Conservation (phyloP, 2,113 vertebrate species). For the Corydoras sp. region DNA sequence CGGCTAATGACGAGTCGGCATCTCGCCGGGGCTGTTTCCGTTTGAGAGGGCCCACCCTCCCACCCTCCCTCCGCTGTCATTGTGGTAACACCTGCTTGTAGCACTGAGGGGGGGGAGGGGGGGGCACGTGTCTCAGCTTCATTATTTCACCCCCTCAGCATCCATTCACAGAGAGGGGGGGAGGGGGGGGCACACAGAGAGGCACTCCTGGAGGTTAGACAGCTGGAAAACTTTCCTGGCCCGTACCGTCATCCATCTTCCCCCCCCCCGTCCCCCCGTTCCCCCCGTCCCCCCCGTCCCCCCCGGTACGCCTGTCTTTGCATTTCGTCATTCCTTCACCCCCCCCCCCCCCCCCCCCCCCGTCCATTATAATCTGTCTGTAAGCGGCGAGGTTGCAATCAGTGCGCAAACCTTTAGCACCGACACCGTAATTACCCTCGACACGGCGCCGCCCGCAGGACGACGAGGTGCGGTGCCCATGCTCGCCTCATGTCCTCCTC, state of each 20-base stretch:
- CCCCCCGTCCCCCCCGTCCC: no score
- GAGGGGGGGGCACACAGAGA: not conserved
- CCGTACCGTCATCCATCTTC: conserved; percentile 19
- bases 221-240: conserved; percentile 6
- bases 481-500: no score
- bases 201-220: conserved; percentile 22
- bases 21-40: conserved; percentile 22
- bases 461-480: no score
- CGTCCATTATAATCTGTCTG: not conserved
- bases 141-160: conserved; percentile 10
- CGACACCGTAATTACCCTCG: no score
- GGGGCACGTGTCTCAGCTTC: not conserved
- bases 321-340: not conserved
- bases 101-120: not conserved
- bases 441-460: no score
- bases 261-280: no score
- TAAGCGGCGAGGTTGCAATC: no score
- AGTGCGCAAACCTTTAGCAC: no score
- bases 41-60: not conserved
- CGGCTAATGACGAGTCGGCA: not conserved
- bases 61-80: conserved; percentile 15
- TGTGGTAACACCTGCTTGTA: conserved; percentile 26
- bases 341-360: not conserved
- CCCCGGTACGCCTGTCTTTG: not conserved
- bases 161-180: not conserved